phyloP scores from a whole-genome alignment of 2,797 vertebrate species.

The Sebastes steindachneri region DNA sequence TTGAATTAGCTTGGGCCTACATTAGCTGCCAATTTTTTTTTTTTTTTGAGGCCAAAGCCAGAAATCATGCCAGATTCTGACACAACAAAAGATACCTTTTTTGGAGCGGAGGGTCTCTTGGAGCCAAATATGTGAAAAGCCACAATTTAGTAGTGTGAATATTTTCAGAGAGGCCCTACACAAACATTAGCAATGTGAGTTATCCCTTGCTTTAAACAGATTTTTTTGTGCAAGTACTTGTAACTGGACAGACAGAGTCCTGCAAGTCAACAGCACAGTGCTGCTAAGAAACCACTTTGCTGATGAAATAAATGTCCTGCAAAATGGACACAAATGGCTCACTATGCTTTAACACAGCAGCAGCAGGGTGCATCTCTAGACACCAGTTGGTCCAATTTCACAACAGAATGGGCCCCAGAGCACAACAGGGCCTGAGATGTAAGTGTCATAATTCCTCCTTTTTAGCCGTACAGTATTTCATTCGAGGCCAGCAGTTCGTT shows the following conservation, averaged over 20 bases:
- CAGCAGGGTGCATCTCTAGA: conserved; percentile 65
- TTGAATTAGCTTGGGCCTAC: conserved; percentile 53
- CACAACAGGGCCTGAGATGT: conserved; percentile 53
- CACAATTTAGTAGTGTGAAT: conserved; percentile 42
- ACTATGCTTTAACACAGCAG: conserved; percentile 58
- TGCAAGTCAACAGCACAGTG: background rate
- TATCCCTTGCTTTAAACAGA: conserved; percentile 3
- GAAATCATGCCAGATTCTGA: conserved; percentile 53
- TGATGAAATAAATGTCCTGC: conserved; percentile 39
- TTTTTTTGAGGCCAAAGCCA: conserved; percentile 33
- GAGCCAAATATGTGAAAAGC: conserved; percentile 65
- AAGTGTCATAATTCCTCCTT: conserved; percentile 61
- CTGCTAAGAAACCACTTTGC: conserved; percentile 20
- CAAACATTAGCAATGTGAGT: conserved; percentile 32
- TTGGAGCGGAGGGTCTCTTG: conserved; percentile 28
- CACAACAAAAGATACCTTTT: conserved; percentile 58
- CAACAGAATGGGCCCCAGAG: conserved; percentile 64
- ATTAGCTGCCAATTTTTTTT: conserved; percentile 46
- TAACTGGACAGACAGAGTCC: background rate
- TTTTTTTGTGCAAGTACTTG: conserved; percentile 9
- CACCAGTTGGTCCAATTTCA: conserved; percentile 72
- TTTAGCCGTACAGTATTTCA: conserved; percentile 65
- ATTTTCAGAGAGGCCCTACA: conserved; percentile 35
- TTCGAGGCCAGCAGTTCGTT: conserved; percentile 62
- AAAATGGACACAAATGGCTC: conserved; percentile 56